Base-by-base conservation (phyloP, 2,797 vertebrate genomes). In the Enteromius treurensis region DNA sequence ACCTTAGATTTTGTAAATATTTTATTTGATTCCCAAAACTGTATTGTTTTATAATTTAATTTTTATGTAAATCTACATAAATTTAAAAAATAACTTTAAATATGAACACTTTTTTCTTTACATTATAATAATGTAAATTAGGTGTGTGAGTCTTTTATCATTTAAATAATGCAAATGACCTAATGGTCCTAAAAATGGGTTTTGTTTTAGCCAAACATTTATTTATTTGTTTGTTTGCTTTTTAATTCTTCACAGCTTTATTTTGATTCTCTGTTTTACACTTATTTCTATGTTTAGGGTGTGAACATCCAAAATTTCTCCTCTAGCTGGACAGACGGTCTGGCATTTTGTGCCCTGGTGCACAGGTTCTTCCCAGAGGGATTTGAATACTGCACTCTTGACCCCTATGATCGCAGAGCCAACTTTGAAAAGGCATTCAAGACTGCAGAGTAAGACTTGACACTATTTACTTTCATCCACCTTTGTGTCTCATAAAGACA, bases 231-330 rank as follows among this genome's bases (percentile, higher is more conserved):
- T 73, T 6, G 5, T 34, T 6, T 37, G 34, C 5, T 40, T 11
- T 68, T 5, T 11, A n/a, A 5, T 68, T n/a, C 40, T n/a, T 55
- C 10, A 21, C 79, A 74, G 34, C 1, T 51, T 73, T 60, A n/a
- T 3, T 49, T 51, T 49, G 21, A 55, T 53, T n/a, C n/a, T 34
- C 21, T 55, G 51, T 19, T 26, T 29, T 34, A 55, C 47, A 55
- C 64, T 71, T 86, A 82, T 86, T 77, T 17, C 58, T 86, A 21
- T 2, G 0, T 88, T 40, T 49, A 99, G 98, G 96, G 97, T 0
- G 97, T 99, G 83, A 83, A 96, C 86, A 99, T 99, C 92, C 95
- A 96, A 86, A 99, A 99, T 93, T 99, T 99, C 92, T 99, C 98
- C 2, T 98, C 98, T 34, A 99, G 98, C 77, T 99, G 98, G 98